Evolutionary conservation across 2,888 invertebrate species (phyloP), one percentile per base, ranked within the genome.

Genomic region (Crossocerus cetratus): DNA sequence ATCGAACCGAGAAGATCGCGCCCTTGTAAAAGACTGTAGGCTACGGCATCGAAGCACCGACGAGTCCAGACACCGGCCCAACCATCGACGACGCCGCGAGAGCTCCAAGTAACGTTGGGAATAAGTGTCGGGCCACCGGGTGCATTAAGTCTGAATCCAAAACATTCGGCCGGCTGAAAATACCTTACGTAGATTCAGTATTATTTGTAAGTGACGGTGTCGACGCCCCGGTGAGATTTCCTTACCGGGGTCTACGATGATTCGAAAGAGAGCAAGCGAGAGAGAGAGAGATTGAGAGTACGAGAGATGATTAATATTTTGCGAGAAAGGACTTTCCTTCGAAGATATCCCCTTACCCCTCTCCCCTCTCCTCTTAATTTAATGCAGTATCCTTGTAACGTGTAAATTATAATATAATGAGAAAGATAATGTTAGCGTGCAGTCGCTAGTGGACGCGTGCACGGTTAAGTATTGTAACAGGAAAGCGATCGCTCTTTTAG

Each of bases 1-100:
- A 85, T 74, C 85, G 83, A 70, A 86, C 82, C 75, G 88, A 87
- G 78, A 88, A 89, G 70, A 81, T 88, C 49, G 84, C 86, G 63
- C 86, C 85, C 32, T 82, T 89, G 72, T 87, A 87, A 85, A 69
- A 77, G 71, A 76, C 75, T 73, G 64, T 64, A 22, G 43, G 43
- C 16, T 49, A 49, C 16, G n/a, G 49, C n/a, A 16, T 49, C n/a
- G 49, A 49, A 32, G 32, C 16, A 49, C 16, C 49, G 4, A 49
- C 11, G 13, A 49, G 16, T 49, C 49, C 49, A 49, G 13, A 49
- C n/a, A 49, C 0, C 49, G 49, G 49, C 49, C 43, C 42, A 16
- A 20, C 44, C 21, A 60, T n/a, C 21, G 16, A 22, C 23, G 13
- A 16, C 14, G 16, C 0, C 1, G 16, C 49, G 14, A n/a, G 16